Evolutionary conservation across 2,797 vertebrate species (phyloP).

Genomic region (Lithobates sylvaticus): DNA sequence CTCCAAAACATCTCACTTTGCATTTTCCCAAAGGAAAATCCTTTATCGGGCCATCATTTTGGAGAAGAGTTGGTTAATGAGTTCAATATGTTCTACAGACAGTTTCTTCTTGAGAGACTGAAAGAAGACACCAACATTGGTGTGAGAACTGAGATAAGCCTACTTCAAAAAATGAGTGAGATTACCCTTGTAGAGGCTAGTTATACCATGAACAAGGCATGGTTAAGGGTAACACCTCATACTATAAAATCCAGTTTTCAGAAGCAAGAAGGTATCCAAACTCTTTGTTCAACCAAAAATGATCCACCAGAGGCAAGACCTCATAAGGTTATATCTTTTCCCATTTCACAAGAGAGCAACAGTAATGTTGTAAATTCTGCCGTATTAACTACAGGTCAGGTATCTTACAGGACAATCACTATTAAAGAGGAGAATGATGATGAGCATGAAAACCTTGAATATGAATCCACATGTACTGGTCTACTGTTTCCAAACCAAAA

Average conservation of each 20-base stretch:
- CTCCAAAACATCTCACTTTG: constrained; percentile 55
- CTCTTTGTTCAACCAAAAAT: constrained; percentile 26
- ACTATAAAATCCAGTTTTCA: constrained; percentile 54
- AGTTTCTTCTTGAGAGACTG: constrained; percentile 41
- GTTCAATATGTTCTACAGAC: constrained; percentile 50
- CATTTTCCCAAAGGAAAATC: constrained; percentile 52
- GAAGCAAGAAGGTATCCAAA: constrained; percentile 14
- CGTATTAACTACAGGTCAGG: constrained; percentile 3
- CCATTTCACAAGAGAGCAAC: constrained; percentile 19
- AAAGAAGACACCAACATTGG: constrained; percentile 30
- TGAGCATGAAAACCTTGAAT: constrained; percentile 19
- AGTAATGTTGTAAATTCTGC: constrained; percentile 10
- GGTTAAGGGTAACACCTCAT: constrained; percentile 38
- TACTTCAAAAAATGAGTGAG: constrained; percentile 25
- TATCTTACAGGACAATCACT: constrained; percentile 16
- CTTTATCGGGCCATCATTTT: constrained; percentile 37
- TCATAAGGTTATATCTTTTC: neutral
- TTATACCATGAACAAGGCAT: constrained; percentile 59
- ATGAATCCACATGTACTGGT: neutral
- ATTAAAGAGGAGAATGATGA: constrained; percentile 46
- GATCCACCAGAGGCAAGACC: neutral
- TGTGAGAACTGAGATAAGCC: neutral
- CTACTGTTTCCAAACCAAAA: constrained; percentile 3
- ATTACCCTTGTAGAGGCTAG: constrained; percentile 54
- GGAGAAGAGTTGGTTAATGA: constrained; percentile 49